These are phyloP conservation scores for Turritopsis dohrnii DNA, from an alignment of 30 jellyfish, hydroid and myxozoan species.

Conservation along the genomic window DNA sequence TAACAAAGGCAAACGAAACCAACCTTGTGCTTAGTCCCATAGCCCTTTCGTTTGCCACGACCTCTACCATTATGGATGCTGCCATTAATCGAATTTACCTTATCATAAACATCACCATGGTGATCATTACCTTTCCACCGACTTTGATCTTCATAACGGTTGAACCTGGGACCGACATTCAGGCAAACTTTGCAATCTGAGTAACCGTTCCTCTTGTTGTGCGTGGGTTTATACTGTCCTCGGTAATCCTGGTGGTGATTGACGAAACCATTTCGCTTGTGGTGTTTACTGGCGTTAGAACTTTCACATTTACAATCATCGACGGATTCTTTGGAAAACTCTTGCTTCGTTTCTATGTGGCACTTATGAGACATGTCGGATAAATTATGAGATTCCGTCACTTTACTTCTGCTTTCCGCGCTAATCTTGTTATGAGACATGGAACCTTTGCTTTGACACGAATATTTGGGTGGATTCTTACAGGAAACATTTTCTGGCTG, in stretches of 20 bases:
- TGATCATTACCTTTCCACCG: slow-evolving; percentile 12
- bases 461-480: background rate
- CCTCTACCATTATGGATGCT: background rate
- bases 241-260: background rate
- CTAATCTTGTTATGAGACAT: background rate
- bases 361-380: background rate
- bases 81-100: background rate
- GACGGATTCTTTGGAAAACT: background rate
- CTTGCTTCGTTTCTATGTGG: background rate
- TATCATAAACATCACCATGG: background rate
- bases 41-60: slow-evolving; percentile 6
- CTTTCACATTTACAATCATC: slow-evolving; percentile 17
- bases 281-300: background rate
- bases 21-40: slow-evolving; percentile 12
- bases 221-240: slow-evolving; percentile 4
- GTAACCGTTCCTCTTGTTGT: slow-evolving; percentile 23
- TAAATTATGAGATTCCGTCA: background rate
- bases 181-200: slow-evolving; percentile 10
- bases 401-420: background rate
- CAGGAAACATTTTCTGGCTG: background rate
- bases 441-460: background rate
- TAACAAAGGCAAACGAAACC: background rate
- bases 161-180: slow-evolving; percentile 20
- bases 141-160: slow-evolving; percentile 11
- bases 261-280: slow-evolving; percentile 13